phyloP scores from a whole-genome alignment of 2,113 vertebrate genomes.

The Trogon surrucura region DNA sequence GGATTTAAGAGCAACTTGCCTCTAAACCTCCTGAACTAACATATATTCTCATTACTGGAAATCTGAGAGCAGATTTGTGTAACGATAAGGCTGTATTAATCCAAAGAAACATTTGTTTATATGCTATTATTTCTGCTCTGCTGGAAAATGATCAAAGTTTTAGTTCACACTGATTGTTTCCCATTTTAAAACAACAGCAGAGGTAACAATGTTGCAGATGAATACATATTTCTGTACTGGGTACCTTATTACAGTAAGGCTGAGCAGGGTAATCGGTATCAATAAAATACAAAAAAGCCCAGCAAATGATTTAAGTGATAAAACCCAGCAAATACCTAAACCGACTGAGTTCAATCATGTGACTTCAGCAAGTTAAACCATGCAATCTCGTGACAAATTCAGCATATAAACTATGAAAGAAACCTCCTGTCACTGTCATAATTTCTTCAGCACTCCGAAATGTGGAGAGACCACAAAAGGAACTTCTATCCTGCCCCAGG shows the following conservation, averaged over 20 bases:
- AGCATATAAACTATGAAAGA: background rate
- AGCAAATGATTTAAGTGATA: background rate
- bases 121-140: background rate
- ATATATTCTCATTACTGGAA: slow-evolving; percentile 21
- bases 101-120: slow-evolving; percentile 4
- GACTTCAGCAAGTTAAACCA: background rate
- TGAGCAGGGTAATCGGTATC: background rate
- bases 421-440: background rate
- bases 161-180: background rate
- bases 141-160: background rate
- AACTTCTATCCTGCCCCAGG: background rate
- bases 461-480: background rate
- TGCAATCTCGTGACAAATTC: background rate
- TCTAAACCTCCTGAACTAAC: slow-evolving; percentile 41
- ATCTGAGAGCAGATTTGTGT: slow-evolving; percentile 33
- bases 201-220: background rate
- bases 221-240: background rate
- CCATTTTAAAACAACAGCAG: background rate
- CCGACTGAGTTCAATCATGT: background rate
- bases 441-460: background rate
- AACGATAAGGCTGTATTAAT: slow-evolving; percentile 4
- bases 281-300: background rate
- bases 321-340: background rate
- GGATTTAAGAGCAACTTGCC: slow-evolving; percentile 36
- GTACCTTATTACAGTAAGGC: background rate